phyloP scores from a whole-genome alignment of 30 jellyfish, hydroid and myxozoan species.

The Hydractinia symbiolongicarpus region DNA sequence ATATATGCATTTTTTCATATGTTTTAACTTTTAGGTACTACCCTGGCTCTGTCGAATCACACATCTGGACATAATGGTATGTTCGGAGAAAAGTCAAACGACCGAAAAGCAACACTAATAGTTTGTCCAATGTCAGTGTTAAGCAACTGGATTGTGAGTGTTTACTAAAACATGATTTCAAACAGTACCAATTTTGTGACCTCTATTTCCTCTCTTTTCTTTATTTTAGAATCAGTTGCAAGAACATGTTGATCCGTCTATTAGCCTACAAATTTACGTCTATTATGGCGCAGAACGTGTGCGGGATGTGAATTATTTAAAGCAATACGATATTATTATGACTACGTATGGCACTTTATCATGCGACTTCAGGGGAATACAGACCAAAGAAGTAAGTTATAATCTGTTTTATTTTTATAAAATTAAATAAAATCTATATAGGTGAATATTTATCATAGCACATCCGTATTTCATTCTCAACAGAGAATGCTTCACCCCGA shows the following conservation, averaged over 20 bases:
- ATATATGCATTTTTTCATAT: too few species aligned
- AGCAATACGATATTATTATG: constrained; percentile 47
- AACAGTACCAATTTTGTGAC: not conserved
- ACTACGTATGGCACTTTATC: constrained; percentile 57
- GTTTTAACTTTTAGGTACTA: too few species aligned
- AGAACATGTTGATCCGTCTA: constrained; percentile 51
- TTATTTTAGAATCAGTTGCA: constrained; percentile 43
- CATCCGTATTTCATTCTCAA: too few species aligned
- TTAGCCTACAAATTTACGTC: constrained; percentile 41
- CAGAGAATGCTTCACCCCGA: too few species aligned
- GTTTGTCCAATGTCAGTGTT: constrained; percentile 71
- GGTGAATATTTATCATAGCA: too few species aligned
- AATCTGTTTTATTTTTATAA: not conserved
- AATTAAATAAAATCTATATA: not conserved
- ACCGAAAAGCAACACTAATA: constrained; percentile 42
- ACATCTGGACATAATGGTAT: constrained; percentile 7
- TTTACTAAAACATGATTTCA: not conserved
- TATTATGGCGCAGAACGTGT: constrained; percentile 61
- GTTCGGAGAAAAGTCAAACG: constrained; percentile 25
- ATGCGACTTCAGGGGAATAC: constrained; percentile 29
- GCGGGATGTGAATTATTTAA: constrained; percentile 37
- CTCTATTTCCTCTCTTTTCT: not conserved
- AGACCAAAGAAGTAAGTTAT: not conserved
- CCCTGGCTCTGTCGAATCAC: not conserved
- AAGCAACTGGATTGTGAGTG: constrained; percentile 67